Percentiles rank a stretch among this genome's conserved stretches.
These are phyloP conservation scores for Hoplostethus mediterraneus DNA, from an alignment of 2,797 vertebrate genomes.

Conservation along the genomic window DNA sequence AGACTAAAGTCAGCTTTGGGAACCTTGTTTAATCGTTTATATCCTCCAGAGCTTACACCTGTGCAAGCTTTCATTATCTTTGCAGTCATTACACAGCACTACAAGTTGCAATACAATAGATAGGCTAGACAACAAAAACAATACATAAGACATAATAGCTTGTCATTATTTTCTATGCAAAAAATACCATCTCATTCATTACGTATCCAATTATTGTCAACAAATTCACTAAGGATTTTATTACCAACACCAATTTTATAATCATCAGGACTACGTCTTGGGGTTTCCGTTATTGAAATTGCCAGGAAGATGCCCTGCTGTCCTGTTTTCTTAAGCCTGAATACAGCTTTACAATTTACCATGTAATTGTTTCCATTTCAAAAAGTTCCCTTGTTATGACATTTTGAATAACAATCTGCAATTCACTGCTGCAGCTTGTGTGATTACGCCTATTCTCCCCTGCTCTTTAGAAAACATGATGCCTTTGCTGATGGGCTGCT, in stretches of 20 bases:
- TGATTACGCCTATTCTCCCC: not conserved
- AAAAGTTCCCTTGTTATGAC: conserved; percentile 7
- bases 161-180: not conserved
- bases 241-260: not conserved
- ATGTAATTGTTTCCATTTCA: conserved; percentile 35
- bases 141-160: not conserved
- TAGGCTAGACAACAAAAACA: not conserved
- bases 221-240: not conserved
- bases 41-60: not conserved
- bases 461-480: not conserved
- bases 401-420: conserved; percentile 29
- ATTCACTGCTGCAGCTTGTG: conserved; percentile 12
- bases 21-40: not conserved
- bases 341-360: conserved; percentile 23
- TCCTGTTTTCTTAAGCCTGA: conserved; percentile 5
- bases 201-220: conserved; percentile 7
- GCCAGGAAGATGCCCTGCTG: conserved; percentile 15
- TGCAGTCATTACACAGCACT: not conserved
- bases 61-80: not conserved
- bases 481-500: not conserved
- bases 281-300: conserved; percentile 9
- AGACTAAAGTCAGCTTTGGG: not conserved
- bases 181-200: not conserved
- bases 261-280: conserved; percentile 10
- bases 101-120: not conserved